These are phyloP conservation scores for Aphodius granarius DNA, from an alignment of 2,888 invertebrate species.

Conservation along the genomic window DNA sequence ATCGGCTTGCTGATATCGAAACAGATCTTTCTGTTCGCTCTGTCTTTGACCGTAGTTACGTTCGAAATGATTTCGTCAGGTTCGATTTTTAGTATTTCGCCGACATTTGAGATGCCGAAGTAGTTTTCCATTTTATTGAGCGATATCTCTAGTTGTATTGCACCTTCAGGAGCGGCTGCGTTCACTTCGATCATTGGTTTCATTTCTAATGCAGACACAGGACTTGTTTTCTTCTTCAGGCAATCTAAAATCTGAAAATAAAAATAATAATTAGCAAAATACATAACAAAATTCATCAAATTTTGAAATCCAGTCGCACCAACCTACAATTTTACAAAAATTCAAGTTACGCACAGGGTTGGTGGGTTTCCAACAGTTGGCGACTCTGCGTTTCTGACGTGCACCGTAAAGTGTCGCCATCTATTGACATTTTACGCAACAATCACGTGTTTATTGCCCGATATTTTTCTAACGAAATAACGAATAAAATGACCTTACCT, in stretches of 20 bases:
- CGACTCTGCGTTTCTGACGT: neutral
- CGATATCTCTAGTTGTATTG: conserved; percentile 47
- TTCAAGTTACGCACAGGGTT: neutral
- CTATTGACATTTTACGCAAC: conserved; percentile 7
- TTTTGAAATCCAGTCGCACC: too few species aligned
- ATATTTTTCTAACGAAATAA: conserved; percentile 4
- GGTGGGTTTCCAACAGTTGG: neutral
- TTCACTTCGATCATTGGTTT: conserved; percentile 42
- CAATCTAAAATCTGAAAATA: conserved; percentile 47
- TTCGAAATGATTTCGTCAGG: conserved; percentile 52
- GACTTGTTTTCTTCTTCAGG: conserved; percentile 40
- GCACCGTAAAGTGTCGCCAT: conserved; percentile 4
- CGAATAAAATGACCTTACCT: conserved; percentile 40
- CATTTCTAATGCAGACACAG: conserved; percentile 19
- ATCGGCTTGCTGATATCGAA: conserved; percentile 52
- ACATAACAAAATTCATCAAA: too few species aligned
- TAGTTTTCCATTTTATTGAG: conserved; percentile 46
- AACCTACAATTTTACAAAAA: too few species aligned
- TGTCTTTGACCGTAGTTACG: conserved; percentile 44
- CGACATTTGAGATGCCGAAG: conserved; percentile 49
- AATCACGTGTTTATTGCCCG: neutral
- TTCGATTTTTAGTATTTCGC: conserved; percentile 49
- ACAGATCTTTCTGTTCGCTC: conserved; percentile 46
- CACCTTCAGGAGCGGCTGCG: conserved; percentile 35
- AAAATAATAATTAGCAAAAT: conserved; percentile 2